Evolutionary conservation across 2,797 vertebrate genomes (phyloP).

Genomic region (Capromys pilorides): DNA sequence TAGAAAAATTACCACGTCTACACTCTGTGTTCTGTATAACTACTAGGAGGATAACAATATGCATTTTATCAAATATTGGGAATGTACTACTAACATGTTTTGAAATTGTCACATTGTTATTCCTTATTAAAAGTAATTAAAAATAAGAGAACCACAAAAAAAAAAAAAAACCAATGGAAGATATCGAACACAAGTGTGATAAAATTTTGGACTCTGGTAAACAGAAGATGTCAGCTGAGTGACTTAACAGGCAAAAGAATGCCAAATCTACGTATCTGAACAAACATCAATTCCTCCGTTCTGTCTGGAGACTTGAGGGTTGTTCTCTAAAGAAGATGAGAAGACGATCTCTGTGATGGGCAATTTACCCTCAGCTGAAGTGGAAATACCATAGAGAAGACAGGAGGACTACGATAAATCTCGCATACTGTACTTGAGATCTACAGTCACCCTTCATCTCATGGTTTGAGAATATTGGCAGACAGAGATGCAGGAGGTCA

Average conservation of each 20-base stretch:
- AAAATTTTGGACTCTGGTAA: constrained; percentile 21
- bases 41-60: no score
- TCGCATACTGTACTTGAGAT: constrained; percentile 45
- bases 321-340: constrained; percentile 62
- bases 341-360: constrained; percentile 58
- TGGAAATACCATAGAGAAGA: constrained; percentile 42
- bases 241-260: constrained; percentile 57
- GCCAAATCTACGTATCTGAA: constrained; percentile 63
- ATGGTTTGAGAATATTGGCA: constrained; percentile 53
- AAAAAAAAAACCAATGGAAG: background rate
- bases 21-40: no score
- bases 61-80: no score
- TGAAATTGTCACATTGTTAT: no score
- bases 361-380: constrained; percentile 49
- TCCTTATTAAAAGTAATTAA: no score
- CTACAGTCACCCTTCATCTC: constrained; percentile 31
- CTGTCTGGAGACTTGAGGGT: constrained; percentile 46
- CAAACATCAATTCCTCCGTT: constrained; percentile 37
- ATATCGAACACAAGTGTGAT: constrained; percentile 31
- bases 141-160: no score
- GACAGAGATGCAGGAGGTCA: constrained; percentile 3
- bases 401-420: constrained; percentile 25
- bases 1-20: no score
- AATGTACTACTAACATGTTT: no score
- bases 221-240: constrained; percentile 32